A percentile compares a stretch with the other conserved stretches of the same genome.
phyloP scores from a whole-genome alignment of 2,888 invertebrate genomes.

The Papilio protenor region DNA sequence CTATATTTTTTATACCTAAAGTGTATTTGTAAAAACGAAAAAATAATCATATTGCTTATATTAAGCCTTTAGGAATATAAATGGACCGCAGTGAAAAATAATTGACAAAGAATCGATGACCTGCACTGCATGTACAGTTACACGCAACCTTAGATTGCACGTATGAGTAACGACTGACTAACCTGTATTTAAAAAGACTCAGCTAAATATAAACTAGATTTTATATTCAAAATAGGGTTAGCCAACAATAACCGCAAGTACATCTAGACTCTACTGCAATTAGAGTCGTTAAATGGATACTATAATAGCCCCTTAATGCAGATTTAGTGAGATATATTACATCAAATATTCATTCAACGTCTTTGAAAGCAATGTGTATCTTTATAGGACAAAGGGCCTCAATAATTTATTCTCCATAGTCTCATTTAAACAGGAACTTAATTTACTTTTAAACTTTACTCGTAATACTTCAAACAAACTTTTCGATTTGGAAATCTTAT shows the following conservation, averaged over 20 bases:
- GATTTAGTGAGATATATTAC: background rate
- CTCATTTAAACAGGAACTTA: background rate
- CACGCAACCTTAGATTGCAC: conserved; percentile 2
- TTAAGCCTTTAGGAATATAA: background rate
- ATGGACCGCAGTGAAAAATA: conserved; percentile 8
- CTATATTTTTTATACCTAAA: no score
- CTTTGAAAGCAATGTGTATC: background rate
- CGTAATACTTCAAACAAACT: background rate
- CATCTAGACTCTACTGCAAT: background rate
- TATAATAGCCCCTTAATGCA: background rate
- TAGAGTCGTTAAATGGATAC: background rate
- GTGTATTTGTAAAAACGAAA: no score
- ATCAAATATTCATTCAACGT: background rate
- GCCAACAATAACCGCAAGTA: background rate
- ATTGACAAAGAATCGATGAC: conserved; percentile 18
- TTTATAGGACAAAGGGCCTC: background rate
- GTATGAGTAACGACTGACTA: background rate
- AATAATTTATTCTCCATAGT: background rate
- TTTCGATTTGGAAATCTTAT: background rate
- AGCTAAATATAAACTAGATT: background rate
- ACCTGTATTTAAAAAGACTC: background rate
- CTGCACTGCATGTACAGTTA: background rate
- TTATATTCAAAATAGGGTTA: background rate
- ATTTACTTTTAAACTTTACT: background rate
- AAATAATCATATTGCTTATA: background rate